phyloP scores from a whole-genome alignment of 2,888 invertebrate species.

The Erannis defoliaria region DNA sequence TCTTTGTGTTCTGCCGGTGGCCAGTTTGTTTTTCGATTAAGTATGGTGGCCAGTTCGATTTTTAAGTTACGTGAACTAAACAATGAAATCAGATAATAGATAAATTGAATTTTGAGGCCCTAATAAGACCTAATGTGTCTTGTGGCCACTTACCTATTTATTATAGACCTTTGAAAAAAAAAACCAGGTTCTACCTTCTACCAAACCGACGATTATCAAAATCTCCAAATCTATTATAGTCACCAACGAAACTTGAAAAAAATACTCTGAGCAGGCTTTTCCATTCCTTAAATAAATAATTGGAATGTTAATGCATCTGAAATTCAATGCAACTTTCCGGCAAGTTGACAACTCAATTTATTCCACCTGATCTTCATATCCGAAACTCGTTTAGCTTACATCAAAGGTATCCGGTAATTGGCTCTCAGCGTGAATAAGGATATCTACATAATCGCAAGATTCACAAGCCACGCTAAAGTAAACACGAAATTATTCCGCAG shows the following conservation, averaged over 20 bases:
- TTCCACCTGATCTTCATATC: slow-evolving; percentile 72
- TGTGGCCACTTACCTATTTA: too few species aligned
- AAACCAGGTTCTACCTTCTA: too few species aligned
- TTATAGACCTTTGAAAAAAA: too few species aligned
- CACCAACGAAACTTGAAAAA: slow-evolving; percentile 36
- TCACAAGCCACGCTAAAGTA: slow-evolving; percentile 40
- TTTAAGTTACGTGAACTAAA: too few species aligned
- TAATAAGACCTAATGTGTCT: too few species aligned
- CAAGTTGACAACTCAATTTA: slow-evolving; percentile 77
- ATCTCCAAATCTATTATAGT: neutral
- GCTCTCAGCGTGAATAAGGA: slow-evolving; percentile 55
- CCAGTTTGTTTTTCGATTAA: too few species aligned
- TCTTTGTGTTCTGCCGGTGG: too few species aligned
- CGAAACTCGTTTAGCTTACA: slow-evolving; percentile 71
- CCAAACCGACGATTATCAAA: neutral
- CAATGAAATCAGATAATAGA: too few species aligned
- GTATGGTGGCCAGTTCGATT: too few species aligned
- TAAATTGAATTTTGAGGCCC: too few species aligned
- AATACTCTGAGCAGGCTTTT: slow-evolving; percentile 9
- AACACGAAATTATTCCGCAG: slow-evolving; percentile 39
- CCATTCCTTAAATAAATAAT: slow-evolving; percentile 59
- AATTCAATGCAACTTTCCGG: slow-evolving; percentile 53
- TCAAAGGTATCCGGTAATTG: slow-evolving; percentile 81
- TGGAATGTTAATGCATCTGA: slow-evolving; percentile 66
- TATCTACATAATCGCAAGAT: slow-evolving; percentile 47